Evolutionary conservation across 2,113 vertebrate species (phyloP), one percentile per base, ranked within the genome.

Genomic region (Nematolebias whitei): DNA sequence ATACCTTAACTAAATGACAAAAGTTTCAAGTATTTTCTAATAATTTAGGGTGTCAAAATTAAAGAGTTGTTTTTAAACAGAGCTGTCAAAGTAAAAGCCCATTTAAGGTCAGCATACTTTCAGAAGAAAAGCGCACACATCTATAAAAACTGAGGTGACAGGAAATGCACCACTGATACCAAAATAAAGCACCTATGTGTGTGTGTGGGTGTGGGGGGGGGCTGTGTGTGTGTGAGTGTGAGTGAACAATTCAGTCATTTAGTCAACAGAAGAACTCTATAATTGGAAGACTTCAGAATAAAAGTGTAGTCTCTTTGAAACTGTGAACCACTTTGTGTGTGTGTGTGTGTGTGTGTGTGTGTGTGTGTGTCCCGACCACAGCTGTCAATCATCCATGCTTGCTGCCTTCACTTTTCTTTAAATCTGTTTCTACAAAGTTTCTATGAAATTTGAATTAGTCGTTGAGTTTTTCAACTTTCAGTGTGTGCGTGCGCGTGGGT

Each of bases 381-480:
- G 73, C 69, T 80, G 81, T 79, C 74, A 77, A 71, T 84, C 81
- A 80, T 26, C 4, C 0, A 0, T 48, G 44, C 62, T 53, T 5
- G 12, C 52, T 59, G 48, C 61, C n/a, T 69, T 67, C 62, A 23
- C 41, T 52, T 64, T 32, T 26, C 32, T 58, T 71, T 40, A 40
- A 47, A 38, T 64, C 48, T 40, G 49, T 66, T 63, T 44, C 62
- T 32, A 29, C 26, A 68, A 83, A 74, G 54, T 79, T 76, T 76
- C 61, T 47, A 60, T 82, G 78, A 73, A 78, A 80, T 80, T 80
- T 29, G 79, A 76, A 85, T 73, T 7, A 18, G 14, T 66, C 19
- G 14, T 48, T 23, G 22, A 26, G n/a, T 39, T 45, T 24, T 40
- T 55, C 48, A 52, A 48, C 47, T 54, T 32, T 51, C 39, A 67